Base-by-base conservation (phyloP, 2,888 invertebrate species). In the Caenorhabditis macrosperma region DNA sequence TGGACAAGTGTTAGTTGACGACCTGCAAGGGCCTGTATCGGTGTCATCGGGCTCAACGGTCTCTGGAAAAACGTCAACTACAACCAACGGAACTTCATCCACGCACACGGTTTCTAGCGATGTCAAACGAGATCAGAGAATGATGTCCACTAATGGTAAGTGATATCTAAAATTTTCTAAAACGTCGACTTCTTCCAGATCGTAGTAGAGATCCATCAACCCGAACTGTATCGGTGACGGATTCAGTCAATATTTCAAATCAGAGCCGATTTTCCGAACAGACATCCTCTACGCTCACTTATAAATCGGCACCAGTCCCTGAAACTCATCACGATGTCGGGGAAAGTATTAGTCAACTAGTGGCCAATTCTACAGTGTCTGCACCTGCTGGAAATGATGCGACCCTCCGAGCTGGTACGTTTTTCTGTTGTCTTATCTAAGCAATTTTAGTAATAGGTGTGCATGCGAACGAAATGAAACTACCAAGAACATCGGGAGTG, bases 261-360 rank as follows among this genome's bases (percentile, higher is more conserved):
- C 54, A 67, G 17, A 76, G 76, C 55, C 59, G 69, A 24, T 41
- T 52, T 15, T 79, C 79, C 7, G 75, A 79, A n/a, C 69, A 69
- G 20, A 75, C 79, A 2, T 35, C 79, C 3, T 75, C 79, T 0
- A 80, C 79, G 17, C 12, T 80, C 26, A 80, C 79, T 1, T 80
- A 71, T 20, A 80, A 80, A 64, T 80, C 79, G 0, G 79, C 79
- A 2, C 79, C 74, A 7, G 35, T 55, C 20, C 63, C 64, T 12
- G 68, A 64, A 30, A 54, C 26, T 26, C 38, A 38, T 35, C 61
- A 57, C 38, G 38, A 59, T n/a, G 57, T 74, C 1, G 79, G 75
- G 12, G 79, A 80, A 59, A 75, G 75, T 26, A 75, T 79, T 17
- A 79, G 79, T 48, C 79, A 79, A 17, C 52, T 80, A n/a, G 75